Conservation (phyloP, 2,797 vertebrate genomes). For the Serranus cabrilla region DNA sequence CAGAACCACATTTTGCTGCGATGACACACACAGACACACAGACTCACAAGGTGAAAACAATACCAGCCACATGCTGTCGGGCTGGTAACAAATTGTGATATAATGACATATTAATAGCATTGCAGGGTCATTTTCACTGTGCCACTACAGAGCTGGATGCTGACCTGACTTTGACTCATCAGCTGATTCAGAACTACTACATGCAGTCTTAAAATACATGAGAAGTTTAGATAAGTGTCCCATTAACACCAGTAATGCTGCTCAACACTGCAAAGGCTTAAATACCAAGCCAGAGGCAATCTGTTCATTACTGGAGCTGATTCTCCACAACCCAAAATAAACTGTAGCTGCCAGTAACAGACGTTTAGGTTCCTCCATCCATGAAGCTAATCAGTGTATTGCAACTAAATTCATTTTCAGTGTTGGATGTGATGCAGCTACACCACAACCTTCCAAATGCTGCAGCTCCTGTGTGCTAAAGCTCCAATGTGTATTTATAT, state of each 20-base stretch:
- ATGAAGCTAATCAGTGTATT: constrained; percentile 65
- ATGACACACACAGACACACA: too few relatives aligned
- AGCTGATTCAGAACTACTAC: constrained; percentile 47
- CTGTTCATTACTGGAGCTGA: constrained; percentile 74
- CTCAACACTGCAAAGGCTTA: constrained; percentile 68
- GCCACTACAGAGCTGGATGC: constrained; percentile 19
- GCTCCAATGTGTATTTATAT: constrained; percentile 22
- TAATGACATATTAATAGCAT: constrained; percentile 26
- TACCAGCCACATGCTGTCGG: neutral
- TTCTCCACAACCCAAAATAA: constrained; percentile 71
- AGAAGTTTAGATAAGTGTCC: constrained; percentile 65
- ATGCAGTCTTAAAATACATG: constrained; percentile 62
- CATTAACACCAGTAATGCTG: constrained; percentile 69
- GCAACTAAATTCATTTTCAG: constrained; percentile 60
- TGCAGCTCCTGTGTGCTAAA: constrained; percentile 6
- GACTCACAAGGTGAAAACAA: constrained; percentile 1
- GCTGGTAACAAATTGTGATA: constrained; percentile 21
- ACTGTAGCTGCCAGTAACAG: constrained; percentile 75
- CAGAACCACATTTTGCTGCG: too few relatives aligned
- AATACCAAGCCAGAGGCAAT: constrained; percentile 72
- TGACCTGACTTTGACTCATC: constrained; percentile 61
- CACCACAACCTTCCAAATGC: constrained; percentile 19
- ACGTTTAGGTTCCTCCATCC: constrained; percentile 71
- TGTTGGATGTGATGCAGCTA: constrained; percentile 34
- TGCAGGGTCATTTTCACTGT: constrained; percentile 23